These are phyloP conservation scores for Taenioides sp. DNA, from an alignment of 2,797 vertebrate species.

Conservation along the genomic window DNA sequence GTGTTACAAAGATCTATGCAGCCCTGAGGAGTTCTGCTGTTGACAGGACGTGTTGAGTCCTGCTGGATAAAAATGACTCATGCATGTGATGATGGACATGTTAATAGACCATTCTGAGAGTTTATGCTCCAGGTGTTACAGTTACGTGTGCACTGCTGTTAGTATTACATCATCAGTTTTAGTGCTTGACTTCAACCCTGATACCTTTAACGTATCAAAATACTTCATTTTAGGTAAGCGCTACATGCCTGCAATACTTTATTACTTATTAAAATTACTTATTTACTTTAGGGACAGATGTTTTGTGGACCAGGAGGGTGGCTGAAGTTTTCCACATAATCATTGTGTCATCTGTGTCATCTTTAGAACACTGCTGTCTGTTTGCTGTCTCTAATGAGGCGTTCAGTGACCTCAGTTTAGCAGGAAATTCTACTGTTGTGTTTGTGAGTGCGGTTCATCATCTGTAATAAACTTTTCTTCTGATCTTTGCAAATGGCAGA, in stretches of 20 bases:
- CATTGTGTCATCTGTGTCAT: conserved; percentile 1
- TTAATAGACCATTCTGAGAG: neutral
- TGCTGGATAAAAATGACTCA: too few species aligned
- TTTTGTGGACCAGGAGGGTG: neutral
- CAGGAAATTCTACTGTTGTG: conserved; percentile 8
- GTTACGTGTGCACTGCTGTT: neutral
- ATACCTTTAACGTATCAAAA: neutral
- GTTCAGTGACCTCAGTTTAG: neutral
- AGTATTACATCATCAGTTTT: neutral
- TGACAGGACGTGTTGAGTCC: too few species aligned
- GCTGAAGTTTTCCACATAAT: neutral
- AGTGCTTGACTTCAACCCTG: neutral
- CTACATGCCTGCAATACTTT: neutral
- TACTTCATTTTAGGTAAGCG: neutral
- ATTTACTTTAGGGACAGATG: neutral
- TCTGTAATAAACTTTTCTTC: conserved; percentile 2
- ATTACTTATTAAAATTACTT: neutral
- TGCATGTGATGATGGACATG: too few species aligned
- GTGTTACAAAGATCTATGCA: too few species aligned
- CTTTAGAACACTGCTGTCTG: conserved; percentile 1
- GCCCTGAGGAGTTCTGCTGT: too few species aligned
- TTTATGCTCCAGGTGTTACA: neutral
- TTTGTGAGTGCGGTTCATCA: neutral
- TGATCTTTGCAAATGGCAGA: neutral
- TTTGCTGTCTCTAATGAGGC: conserved; percentile 10